Evolutionary conservation across 2,888 invertebrate species (phyloP).

Genomic region (Caenorhabditis sinica): DNA sequence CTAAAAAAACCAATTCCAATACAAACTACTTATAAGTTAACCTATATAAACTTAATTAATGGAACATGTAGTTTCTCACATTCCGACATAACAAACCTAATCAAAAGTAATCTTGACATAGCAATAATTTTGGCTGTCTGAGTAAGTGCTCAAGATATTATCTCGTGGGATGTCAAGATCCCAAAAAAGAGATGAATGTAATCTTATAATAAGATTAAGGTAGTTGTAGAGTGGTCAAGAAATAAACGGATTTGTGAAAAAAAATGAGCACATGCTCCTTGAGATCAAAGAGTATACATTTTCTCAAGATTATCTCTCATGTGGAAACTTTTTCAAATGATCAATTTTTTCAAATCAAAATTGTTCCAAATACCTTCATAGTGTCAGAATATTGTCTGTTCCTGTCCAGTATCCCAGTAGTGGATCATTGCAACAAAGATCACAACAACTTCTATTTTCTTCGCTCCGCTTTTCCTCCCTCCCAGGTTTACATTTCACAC

Average conservation of each 20-base stretch:
- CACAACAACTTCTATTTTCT: conserved; percentile 6
- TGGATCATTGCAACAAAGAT: conserved; percentile 55
- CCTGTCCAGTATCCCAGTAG: not conserved
- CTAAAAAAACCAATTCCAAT: too few relatives aligned
- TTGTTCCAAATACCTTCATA: too few relatives aligned
- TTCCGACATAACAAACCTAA: conserved; percentile 8
- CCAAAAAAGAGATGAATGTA: not conserved
- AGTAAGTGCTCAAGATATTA: not conserved
- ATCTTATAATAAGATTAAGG: conserved; percentile 2
- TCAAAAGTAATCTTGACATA: not conserved
- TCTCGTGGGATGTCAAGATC: not conserved
- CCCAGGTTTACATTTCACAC: conserved; percentile 51
- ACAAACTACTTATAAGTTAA: not conserved
- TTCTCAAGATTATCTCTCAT: conserved; percentile 7
- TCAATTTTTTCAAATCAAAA: not conserved
- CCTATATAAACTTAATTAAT: not conserved
- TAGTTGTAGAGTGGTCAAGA: not conserved
- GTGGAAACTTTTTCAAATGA: not conserved
- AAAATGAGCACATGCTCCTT: not conserved
- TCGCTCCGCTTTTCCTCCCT: not conserved
- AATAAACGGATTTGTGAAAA: not conserved
- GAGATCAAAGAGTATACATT: conserved; percentile 14
- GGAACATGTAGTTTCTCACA: not conserved
- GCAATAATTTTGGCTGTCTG: not conserved
- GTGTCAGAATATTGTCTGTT: too few relatives aligned